phyloP scores from a whole-genome alignment of 2,113 vertebrate genomes.

The Dendrocopos noguchii region DNA sequence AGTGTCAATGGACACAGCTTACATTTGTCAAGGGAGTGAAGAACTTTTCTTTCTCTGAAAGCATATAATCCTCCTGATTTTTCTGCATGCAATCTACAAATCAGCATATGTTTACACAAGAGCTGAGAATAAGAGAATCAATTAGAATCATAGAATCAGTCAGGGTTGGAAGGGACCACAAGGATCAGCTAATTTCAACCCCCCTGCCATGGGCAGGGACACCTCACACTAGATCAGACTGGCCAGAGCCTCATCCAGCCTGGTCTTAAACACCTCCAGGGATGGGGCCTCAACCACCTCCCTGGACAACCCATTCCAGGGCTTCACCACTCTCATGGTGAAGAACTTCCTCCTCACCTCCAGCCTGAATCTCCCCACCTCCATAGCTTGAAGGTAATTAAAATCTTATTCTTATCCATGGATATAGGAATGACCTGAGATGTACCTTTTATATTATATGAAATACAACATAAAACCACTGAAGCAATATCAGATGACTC shows the following conservation, averaged over 20 bases:
- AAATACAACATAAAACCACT: conserved; percentile 30
- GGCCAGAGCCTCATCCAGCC: too few species aligned
- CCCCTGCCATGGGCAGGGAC: too few species aligned
- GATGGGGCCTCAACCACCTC: too few species aligned
- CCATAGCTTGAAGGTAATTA: not conserved
- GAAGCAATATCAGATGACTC: conserved; percentile 16
- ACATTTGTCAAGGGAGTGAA: not conserved
- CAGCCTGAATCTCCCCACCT: too few species aligned
- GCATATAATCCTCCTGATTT: not conserved
- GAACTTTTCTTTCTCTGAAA: not conserved
- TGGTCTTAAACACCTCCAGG: too few species aligned
- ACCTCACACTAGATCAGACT: too few species aligned
- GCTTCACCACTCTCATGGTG: too few species aligned
- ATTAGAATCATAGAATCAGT: not conserved
- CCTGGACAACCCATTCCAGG: too few species aligned
- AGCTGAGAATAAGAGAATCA: not conserved
- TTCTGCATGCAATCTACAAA: not conserved
- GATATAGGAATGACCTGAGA: not conserved
- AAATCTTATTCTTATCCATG: not conserved
- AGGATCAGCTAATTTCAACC: too few species aligned
- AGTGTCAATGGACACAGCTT: not conserved
- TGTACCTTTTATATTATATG: not conserved
- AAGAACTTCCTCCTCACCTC: too few species aligned
- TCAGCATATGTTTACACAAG: not conserved
- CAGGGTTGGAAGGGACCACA: too few species aligned